These are phyloP conservation scores for Pseudorasbora parva DNA, from an alignment of 2,113 vertebrate species.

Conservation along the genomic window DNA sequence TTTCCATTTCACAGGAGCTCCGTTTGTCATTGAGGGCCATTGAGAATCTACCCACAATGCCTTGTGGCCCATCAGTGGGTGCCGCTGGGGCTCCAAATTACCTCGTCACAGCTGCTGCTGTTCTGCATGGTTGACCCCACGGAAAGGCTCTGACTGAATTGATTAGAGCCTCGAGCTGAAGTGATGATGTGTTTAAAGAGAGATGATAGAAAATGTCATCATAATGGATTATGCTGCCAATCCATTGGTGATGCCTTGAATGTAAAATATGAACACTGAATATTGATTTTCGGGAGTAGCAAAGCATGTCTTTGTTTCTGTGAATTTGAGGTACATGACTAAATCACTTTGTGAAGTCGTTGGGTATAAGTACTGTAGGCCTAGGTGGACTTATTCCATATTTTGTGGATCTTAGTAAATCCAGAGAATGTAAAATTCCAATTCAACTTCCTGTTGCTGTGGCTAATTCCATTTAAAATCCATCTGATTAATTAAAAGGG, in stretches of 20 bases:
- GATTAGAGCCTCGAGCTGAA: slow-evolving; percentile 70
- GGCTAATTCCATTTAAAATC: neutral
- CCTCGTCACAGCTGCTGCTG: slow-evolving; percentile 70
- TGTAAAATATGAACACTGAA: slow-evolving; percentile 52
- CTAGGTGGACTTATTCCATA: neutral
- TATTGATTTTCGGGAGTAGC: slow-evolving; percentile 14
- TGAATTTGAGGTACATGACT: slow-evolving; percentile 11
- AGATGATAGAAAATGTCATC: slow-evolving; percentile 63
- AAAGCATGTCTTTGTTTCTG: slow-evolving; percentile 26
- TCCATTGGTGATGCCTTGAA: slow-evolving; percentile 47
- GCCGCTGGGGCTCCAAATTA: slow-evolving; percentile 71
- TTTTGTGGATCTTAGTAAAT: neutral
- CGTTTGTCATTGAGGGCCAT: slow-evolving; percentile 64
- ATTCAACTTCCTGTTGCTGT: neutral
- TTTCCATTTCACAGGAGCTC: slow-evolving; percentile 28
- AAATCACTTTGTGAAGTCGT: neutral
- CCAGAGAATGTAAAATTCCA: neutral
- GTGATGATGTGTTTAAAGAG: slow-evolving; percentile 73
- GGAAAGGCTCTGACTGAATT: slow-evolving; percentile 64
- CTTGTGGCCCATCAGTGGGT: slow-evolving; percentile 66
- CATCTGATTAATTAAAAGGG: neutral
- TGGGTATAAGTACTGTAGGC: neutral
- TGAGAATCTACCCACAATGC: slow-evolving; percentile 70
- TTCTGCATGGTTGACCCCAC: slow-evolving; percentile 60
- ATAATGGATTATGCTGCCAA: slow-evolving; percentile 69